Evolutionary conservation across 2,113 vertebrate genomes (phyloP).

Genomic region (Odobenus rosmarus): DNA sequence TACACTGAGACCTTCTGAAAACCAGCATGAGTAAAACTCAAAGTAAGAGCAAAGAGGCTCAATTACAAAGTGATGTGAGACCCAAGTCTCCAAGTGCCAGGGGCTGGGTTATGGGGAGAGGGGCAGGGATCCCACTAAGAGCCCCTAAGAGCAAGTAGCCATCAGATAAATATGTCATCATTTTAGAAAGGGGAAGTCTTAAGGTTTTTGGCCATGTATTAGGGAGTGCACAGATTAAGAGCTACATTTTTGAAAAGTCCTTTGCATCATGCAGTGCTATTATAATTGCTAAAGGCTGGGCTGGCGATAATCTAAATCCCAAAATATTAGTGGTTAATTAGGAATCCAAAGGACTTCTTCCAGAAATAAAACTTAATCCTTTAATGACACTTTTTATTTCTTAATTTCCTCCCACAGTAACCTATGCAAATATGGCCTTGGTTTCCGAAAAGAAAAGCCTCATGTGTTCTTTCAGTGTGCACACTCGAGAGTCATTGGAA

Average conservation of each 20-base stretch:
- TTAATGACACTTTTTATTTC: constrained; percentile 72
- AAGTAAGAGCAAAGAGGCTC: neutral
- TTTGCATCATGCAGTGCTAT: neutral
- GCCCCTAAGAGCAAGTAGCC: neutral
- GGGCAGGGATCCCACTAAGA: neutral
- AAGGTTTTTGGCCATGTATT: neutral
- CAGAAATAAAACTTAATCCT: constrained; percentile 75
- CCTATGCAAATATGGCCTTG: constrained; percentile 57
- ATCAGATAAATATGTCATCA: neutral
- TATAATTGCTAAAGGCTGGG: constrained; percentile 34
- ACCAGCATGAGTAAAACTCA: neutral
- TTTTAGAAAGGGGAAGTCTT: constrained; percentile 4
- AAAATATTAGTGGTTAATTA: constrained; percentile 71
- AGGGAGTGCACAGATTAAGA: neutral
- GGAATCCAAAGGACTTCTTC: constrained; percentile 62
- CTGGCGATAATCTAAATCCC: constrained; percentile 62
- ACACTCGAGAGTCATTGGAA: neutral
- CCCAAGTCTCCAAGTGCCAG: neutral
- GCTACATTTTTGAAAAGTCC: neutral
- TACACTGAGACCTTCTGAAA: neutral
- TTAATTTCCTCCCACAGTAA: constrained; percentile 68
- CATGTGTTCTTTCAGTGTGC: neutral
- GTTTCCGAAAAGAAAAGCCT: constrained; percentile 36
- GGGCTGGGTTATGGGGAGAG: fast-evolving
- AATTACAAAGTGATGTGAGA: neutral